These are phyloP conservation scores for Perca flavescens DNA, from an alignment of 2,113 vertebrate species.

Conservation along the genomic window DNA sequence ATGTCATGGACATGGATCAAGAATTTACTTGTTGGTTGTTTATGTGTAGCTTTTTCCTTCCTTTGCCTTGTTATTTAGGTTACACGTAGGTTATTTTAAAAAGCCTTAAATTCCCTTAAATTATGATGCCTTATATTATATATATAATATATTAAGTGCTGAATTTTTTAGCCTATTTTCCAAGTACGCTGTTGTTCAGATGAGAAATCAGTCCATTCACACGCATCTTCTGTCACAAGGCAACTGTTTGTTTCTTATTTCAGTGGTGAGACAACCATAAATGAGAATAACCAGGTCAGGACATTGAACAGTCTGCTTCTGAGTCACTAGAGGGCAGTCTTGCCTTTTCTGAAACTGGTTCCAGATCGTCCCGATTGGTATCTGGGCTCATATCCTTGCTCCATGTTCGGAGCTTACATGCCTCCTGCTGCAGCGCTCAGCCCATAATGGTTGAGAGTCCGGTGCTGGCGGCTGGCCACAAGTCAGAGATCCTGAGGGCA, in stretches of 20 bases:
- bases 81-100: background rate
- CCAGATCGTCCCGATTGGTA: background rate
- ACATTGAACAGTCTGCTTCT: background rate
- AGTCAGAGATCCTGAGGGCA: conserved; percentile 13
- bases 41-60: no score
- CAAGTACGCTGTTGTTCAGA: no score
- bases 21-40: background rate
- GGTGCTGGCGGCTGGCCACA: conserved; percentile 6
- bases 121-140: no score
- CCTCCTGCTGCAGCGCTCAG: conserved; percentile 51
- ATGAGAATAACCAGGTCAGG: background rate
- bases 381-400: conserved; percentile 1
- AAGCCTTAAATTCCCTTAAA: background rate
- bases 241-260: no score
- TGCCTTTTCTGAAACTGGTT: conserved; percentile 30
- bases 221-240: no score
- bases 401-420: conserved; percentile 4
- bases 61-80: no score
- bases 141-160: no score
- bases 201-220: no score
- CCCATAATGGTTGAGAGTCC: conserved; percentile 6
- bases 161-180: no score
- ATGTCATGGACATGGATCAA: background rate
- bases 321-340: conserved; percentile 70
- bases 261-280: no score